Evolutionary conservation across 2,888 invertebrate genomes (phyloP), one percentile per base, ranked within the genome.

Genomic region (Leptopilina myrica): DNA sequence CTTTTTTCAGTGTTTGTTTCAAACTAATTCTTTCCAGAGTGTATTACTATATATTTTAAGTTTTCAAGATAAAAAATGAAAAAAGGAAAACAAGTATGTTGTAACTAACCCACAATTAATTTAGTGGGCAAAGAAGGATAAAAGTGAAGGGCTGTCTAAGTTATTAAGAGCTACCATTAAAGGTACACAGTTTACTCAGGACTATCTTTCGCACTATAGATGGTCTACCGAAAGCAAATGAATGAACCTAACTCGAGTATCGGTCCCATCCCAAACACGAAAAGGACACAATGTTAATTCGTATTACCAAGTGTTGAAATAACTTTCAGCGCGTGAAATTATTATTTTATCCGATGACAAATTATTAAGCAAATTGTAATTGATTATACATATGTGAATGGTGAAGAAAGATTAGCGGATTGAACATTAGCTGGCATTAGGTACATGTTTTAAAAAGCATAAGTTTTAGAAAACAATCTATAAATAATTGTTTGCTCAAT

Each of bases 91-190:
- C 79, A 78, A 82, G 81, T 84, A 80, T 81, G 83, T 80, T 64
- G 78, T 75, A 82, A 79, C 78, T 67, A 78, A 80, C 79, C 69
- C 80, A 81, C 79, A 76, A 83, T 83, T 85, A 83, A 83, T 81
- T 81, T 80, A 84, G 83, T 85, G 87, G 88, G 88, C 88, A 89
- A 88, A 89, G 89, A 88, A 87, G 86, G 81, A 85, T 82, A 84
- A 82, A 77, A 78, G 66, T 67, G 85, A 80, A 85, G 85, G 84
- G 82, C 84, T 84, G 83, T 81, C 82, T 76, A 86, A 88, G 89
- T 91, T 91, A 91, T 91, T 90, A 91, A 91, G 89, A 89, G 90
- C 89, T 90, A 87, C 90, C 91, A 91, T 91, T 91, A 91, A 88
- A 85, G 89, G 86, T 91, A 91, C 91, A 91, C 86, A 87, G 88